phyloP scores from a whole-genome alignment of 2,888 invertebrate species.

The Galerucella calmariensis region DNA sequence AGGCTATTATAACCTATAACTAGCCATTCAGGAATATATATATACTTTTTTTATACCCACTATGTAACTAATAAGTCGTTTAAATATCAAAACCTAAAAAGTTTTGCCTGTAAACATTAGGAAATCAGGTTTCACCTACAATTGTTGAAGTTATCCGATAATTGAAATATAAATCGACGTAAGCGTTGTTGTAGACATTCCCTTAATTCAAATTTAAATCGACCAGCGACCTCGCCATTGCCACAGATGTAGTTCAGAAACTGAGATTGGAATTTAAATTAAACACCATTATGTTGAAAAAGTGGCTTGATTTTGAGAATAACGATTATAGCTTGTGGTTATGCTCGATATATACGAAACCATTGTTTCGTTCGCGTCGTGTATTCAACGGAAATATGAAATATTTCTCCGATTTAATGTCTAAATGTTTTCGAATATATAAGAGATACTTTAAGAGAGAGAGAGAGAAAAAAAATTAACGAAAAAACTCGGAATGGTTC shows the following conservation, averaged over 20 bases:
- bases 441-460: background rate
- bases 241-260: slow-evolving; percentile 44
- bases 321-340: slow-evolving; percentile 39
- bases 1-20: too few relatives aligned
- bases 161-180: slow-evolving; percentile 5
- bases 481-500: background rate
- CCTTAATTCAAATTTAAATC: slow-evolving; percentile 45
- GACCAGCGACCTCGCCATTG: slow-evolving; percentile 46
- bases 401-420: slow-evolving; percentile 22
- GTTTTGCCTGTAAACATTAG: too few relatives aligned
- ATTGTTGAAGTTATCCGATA: background rate
- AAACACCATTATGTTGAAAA: slow-evolving; percentile 49
- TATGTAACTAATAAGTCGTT: too few relatives aligned
- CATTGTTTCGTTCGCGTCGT: slow-evolving; percentile 32
- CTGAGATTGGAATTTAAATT: slow-evolving; percentile 48
- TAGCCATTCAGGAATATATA: too few relatives aligned
- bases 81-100: too few relatives aligned
- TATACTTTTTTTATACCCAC: too few relatives aligned
- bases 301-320: slow-evolving; percentile 39
- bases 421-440: slow-evolving; percentile 4
- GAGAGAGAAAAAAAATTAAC: background rate
- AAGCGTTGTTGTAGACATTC: slow-evolving; percentile 9
- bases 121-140: background rate
- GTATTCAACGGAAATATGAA: slow-evolving; percentile 28
- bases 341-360: slow-evolving; percentile 33